phyloP scores from a whole-genome alignment of 2,888 invertebrate genomes.

The Ceramica pisi region DNA sequence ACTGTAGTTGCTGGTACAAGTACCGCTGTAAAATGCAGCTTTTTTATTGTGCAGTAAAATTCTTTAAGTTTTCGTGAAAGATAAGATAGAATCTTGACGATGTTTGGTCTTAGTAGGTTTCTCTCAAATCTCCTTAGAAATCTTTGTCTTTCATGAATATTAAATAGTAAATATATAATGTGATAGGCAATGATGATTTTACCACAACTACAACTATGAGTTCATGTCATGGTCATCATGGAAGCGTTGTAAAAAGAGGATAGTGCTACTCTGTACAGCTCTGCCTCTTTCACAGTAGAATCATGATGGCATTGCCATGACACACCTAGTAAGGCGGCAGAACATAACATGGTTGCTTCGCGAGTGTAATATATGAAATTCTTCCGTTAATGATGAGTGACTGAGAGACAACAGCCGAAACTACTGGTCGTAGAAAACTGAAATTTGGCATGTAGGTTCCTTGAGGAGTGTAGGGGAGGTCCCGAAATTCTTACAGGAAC shows the following conservation, averaged over 20 bases:
- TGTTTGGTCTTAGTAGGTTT: background rate
- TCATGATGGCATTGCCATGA: background rate
- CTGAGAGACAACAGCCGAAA: no score
- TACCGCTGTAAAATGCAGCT: slow-evolving; percentile 29
- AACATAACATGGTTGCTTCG: background rate
- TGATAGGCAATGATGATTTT: background rate
- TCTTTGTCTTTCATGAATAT: background rate
- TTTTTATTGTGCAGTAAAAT: slow-evolving; percentile 33
- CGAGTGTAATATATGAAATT: background rate
- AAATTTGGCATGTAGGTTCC: no score
- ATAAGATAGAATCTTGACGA: slow-evolving; percentile 5
- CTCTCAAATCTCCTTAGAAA: background rate
- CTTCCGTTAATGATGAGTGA: no score
- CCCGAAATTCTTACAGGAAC: no score
- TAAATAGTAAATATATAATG: background rate
- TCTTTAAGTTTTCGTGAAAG: slow-evolving; percentile 16
- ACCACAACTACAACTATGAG: no score
- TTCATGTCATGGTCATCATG: background rate
- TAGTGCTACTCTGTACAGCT: background rate
- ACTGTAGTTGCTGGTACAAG: slow-evolving; percentile 17
- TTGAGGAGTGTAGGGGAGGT: no score
- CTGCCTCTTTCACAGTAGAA: background rate
- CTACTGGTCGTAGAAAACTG: no score
- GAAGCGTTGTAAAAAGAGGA: background rate
- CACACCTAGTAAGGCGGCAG: background rate